These are phyloP conservation scores for Hyposoter didymator DNA, from an alignment of 2,888 invertebrate genomes.

Conservation along the genomic window DNA sequence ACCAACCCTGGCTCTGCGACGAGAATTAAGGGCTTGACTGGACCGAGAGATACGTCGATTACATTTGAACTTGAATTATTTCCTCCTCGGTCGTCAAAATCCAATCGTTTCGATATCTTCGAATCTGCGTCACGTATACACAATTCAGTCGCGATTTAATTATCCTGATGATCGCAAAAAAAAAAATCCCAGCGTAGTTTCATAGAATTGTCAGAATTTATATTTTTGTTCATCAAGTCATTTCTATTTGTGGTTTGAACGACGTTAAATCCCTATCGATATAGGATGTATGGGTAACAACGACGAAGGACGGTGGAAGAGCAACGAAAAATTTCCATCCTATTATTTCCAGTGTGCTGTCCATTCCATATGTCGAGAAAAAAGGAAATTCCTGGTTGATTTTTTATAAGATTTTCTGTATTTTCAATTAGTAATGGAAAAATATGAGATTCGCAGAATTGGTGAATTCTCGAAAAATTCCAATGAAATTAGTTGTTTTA, in stretches of 20 bases:
- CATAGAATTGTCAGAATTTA: background rate
- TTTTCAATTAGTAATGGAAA: background rate
- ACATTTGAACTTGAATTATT: conserved; percentile 59
- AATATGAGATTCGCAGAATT: background rate
- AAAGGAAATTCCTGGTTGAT: background rate
- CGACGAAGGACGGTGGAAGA: too few species aligned
- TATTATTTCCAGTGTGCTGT: too few species aligned
- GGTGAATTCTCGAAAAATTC: background rate
- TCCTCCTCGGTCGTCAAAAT: conserved; percentile 38
- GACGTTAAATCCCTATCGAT: background rate
- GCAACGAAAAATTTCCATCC: too few species aligned
- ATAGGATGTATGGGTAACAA: background rate
- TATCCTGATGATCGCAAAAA: background rate
- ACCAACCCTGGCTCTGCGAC: conserved; percentile 1
- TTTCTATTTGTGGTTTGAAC: background rate
- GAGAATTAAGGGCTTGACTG: conserved; percentile 50
- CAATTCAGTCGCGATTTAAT: conserved; percentile 4
- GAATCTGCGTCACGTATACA: background rate
- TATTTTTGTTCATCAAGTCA: background rate
- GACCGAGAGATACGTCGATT: conserved; percentile 45
- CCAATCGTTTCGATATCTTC: conserved; percentile 42
- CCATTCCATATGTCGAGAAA: too few species aligned
- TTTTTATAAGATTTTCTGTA: background rate
- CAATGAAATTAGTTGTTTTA: background rate
- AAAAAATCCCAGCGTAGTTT: background rate